Base-by-base conservation (phyloP, 2,797 vertebrate species). In the Euthynnus affinis region DNA sequence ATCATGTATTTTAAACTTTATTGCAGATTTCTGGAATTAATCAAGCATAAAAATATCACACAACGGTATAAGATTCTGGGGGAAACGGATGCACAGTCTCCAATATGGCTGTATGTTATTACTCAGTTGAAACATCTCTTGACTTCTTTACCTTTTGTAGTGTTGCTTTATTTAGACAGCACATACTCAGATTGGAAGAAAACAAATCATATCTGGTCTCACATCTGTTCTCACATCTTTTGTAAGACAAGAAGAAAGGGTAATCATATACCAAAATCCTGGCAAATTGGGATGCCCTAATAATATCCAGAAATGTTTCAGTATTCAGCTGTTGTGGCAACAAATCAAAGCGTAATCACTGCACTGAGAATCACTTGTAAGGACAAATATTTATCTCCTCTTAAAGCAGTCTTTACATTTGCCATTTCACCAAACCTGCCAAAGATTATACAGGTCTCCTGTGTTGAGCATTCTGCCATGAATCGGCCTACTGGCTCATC, bases 401-500 rank as follows among this genome's bases (percentile, higher is more conserved):
- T 63, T 22, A 65, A 71, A 81, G 32, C 22, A 0, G 9, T 70
- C 59, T 69, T 82, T 52, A 48, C 29, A 52, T 76, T 77, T 42
- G 48, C 56, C 64, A 44, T 74, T 75, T 70, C 62, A 61, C 34
- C 56, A 42, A 70, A 74, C 80, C 62, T 70, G 44, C 64, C 13
- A 1, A 29, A 75, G 74, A 76, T 73, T 46, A 70, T 55, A 55
- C 61, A 18, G 57, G 57, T 68, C 85, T 86, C 59, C 63, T n/a
- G 29, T 7, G 51, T 59, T 40, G 46, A 46, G 68, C 52, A n/a
- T 40, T 22, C 34, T 70, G 69, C 85, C 74, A 48, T 37, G 63
- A 75, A 65, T 66, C 20, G 76, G 58, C 71, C 84, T 55, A 56
- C 51, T 56, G 86, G 72, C 77, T 83, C 80, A 65, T 69, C 78